Conservation (phyloP, 2,888 invertebrate genomes). For the Aspidiotus destructor region DNA sequence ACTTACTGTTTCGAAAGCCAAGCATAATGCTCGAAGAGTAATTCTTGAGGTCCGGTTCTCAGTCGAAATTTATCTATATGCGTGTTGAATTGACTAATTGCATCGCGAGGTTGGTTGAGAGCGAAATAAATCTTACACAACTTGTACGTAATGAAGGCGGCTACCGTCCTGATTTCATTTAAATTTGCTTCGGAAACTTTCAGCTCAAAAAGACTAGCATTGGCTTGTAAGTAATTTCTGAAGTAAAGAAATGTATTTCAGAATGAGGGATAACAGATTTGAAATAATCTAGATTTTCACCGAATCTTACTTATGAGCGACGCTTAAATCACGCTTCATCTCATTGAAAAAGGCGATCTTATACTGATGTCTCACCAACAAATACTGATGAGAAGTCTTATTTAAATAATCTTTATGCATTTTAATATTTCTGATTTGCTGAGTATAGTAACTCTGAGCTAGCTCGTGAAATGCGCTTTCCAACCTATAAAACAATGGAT, state of each 20-base stretch:
- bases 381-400: slow-evolving; percentile 78
- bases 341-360: slow-evolving; percentile 94
- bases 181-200: slow-evolving; percentile 82
- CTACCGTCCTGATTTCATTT: slow-evolving; percentile 87
- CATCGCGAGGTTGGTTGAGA: slow-evolving; percentile 81
- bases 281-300: slow-evolving; percentile 18
- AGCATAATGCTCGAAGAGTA: slow-evolving; percentile 88
- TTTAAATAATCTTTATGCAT: slow-evolving; percentile 83
- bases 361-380: slow-evolving; percentile 91
- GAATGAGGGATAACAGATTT: slow-evolving; percentile 14
- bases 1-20: slow-evolving; percentile 90
- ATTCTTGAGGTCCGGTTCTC: slow-evolving; percentile 57
- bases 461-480: slow-evolving; percentile 91
- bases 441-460: slow-evolving; percentile 83
- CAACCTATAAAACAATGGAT: slow-evolving; percentile 48
- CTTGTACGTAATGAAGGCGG: slow-evolving; percentile 91
- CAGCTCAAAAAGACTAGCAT: slow-evolving; percentile 79
- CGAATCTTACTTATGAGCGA: slow-evolving; percentile 52
- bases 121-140: slow-evolving; percentile 83
- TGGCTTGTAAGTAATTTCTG: slow-evolving; percentile 76
- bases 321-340: slow-evolving; percentile 76
- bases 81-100: slow-evolving; percentile 84
- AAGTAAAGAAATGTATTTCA: slow-evolving; percentile 34
- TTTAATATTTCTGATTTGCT: slow-evolving; percentile 75
- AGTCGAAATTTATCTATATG: slow-evolving; percentile 83